These are phyloP conservation scores for Chrysolina americana DNA, from an alignment of 2,888 invertebrate species.

Conservation along the genomic window DNA sequence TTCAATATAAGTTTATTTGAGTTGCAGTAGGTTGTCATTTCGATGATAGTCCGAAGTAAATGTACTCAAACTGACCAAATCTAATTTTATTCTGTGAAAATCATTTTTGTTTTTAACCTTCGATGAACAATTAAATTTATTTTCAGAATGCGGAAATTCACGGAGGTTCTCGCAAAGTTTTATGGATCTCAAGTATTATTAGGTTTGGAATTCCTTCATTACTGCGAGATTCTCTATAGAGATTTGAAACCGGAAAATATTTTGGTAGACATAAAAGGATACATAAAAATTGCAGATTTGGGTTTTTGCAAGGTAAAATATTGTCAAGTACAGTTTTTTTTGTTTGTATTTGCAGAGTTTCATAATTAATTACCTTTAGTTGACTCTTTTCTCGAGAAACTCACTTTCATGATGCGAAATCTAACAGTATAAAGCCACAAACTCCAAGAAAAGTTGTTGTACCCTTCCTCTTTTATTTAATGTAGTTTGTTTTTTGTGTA, in stretches of 20 bases:
- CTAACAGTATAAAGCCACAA: no score
- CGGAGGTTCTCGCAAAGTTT: constrained; percentile 87
- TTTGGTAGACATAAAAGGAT: constrained; percentile 83
- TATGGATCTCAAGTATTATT: constrained; percentile 92
- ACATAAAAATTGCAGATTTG: constrained; percentile 92
- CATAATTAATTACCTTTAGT: no score
- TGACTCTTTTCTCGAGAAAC: no score
- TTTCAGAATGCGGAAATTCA: constrained; percentile 71
- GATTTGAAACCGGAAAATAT: constrained; percentile 96
- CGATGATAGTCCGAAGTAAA: no score
- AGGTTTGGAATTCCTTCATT: constrained; percentile 93
- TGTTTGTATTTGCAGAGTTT: not conserved
- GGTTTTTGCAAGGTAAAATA: constrained; percentile 87
- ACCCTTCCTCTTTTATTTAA: no score
- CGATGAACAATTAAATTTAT: not conserved
- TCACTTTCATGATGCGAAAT: no score
- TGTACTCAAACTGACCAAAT: no score
- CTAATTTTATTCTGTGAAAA: no score
- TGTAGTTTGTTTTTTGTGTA: no score
- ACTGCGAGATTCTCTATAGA: constrained; percentile 88
- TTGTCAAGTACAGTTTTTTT: not conserved
- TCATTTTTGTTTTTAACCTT: not conserved
- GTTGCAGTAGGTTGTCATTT: no score
- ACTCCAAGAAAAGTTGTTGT: no score
- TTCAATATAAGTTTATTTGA: no score